Evolutionary conservation across 2,113 vertebrate species (phyloP).

Genomic region (Hymenochirus boettgeri): DNA sequence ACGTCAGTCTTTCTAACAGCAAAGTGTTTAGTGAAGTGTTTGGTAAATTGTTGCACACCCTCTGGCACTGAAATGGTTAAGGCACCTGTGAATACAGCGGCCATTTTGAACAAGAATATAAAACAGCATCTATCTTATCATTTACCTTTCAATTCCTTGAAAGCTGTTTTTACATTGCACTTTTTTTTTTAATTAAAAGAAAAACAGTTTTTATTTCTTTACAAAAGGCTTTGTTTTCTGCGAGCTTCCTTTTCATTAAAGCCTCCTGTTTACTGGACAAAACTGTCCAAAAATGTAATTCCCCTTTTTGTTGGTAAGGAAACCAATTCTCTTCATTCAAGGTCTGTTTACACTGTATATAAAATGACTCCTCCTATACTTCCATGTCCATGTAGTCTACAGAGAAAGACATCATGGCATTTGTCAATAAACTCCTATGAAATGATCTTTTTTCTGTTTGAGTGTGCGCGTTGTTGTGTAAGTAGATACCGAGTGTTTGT

Average conservation of each 20-base stretch:
- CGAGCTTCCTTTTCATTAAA: conserved; percentile 59
- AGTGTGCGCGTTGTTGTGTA: too few relatives aligned
- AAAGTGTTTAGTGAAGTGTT: background rate
- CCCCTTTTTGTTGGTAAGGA: conserved; percentile 42
- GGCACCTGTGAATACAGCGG: background rate
- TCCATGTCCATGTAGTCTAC: conserved; percentile 9
- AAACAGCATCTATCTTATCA: conserved; percentile 51
- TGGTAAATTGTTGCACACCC: background rate
- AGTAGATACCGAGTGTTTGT: too few relatives aligned
- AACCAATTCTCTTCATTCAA: conserved; percentile 10
- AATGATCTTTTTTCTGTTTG: background rate
- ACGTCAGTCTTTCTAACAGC: background rate
- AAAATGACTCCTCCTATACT: conserved; percentile 10
- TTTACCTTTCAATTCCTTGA: conserved; percentile 59
- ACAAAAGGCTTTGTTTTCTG: conserved; percentile 54
- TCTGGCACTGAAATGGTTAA: background rate
- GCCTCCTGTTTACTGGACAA: conserved; percentile 43
- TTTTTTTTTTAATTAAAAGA: conserved; percentile 61
- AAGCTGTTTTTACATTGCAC: conserved; percentile 66
- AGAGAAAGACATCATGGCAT: conserved; percentile 7
- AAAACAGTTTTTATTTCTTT: conserved; percentile 60
- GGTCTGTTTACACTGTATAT: conserved; percentile 23
- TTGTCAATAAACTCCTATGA: conserved; percentile 39
- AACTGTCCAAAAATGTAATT: conserved; percentile 44
- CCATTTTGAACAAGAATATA: too few relatives aligned